Base-by-base conservation (phyloP, 1,140 invertebrate genomes). In the Drosophila lacteicornis region DNA sequence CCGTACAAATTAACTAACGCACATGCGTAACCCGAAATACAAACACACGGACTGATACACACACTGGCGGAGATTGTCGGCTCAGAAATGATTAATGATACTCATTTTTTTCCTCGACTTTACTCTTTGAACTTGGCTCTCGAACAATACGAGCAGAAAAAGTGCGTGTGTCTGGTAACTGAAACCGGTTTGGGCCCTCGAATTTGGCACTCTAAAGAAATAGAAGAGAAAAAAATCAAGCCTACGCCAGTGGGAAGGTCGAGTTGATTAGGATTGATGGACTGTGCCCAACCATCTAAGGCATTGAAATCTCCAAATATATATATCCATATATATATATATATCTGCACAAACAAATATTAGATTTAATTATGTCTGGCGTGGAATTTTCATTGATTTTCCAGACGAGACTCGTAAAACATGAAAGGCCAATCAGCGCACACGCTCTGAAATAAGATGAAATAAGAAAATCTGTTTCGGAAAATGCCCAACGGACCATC, bases 1-100 rank as follows among this genome's bases (percentile, higher is more conserved):
- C 69, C 74, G 69, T 90, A 88, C 85, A 79, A 88, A 88, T 90
- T 85, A 91, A 91, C 86, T 82, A 82, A 90, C 78, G 85, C 86
- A 91, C 79, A 80, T 90, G 85, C 86, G 85, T 90, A 90, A 79
- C 85, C 66, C 42, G 62, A 69, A 45, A 45, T n/a, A 74, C 13
- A 56, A 13, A 46, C 57, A 61, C 17, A 56, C 4, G 51, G n/a
- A 13, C 13, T 33, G 9, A 27, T n/a, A 22, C 42, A 22, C n/a
- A 19, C 17, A 9, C 51, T n/a, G 38, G 7, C 27, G 45, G 25
- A 51, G 40, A 59, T 80, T 67, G 63, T 59, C 22, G 22, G 58
- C 60, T 51, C 60, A 12, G 42, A 68, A 75, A 74, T 86, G 82
- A 90, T 91, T 85, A 85, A 90, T 82, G 81, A 47, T 58, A 63